Evolutionary conservation across 64 coral and sea anemone genomes (phyloP).

Genomic region (Trachythela sp.): DNA sequence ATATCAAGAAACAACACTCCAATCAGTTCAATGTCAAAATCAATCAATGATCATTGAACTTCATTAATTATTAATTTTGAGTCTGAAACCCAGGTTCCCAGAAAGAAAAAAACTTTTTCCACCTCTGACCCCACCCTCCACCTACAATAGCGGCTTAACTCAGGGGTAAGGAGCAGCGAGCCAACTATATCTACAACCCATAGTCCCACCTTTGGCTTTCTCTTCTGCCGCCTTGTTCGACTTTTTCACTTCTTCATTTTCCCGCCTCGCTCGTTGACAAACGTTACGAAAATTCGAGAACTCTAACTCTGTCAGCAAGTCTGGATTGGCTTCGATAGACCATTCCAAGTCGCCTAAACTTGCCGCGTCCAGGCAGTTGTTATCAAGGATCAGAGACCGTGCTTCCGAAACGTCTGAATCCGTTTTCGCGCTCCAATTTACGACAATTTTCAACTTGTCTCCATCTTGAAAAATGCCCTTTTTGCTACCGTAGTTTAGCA

Average conservation of each 20-base stretch:
- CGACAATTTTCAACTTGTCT: conserved; percentile 73
- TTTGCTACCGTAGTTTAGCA: conserved; percentile 72
- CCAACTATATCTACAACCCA: no score
- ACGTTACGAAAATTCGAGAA: conserved; percentile 56
- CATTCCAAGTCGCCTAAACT: conserved; percentile 72
- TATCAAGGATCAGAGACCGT: conserved; percentile 52
- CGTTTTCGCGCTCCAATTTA: conserved; percentile 75
- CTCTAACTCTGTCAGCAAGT: conserved; percentile 57
- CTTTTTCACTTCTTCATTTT: conserved; percentile 55
- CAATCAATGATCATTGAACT: no score
- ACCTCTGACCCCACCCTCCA: no score
- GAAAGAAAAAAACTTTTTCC: no score
- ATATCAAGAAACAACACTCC: no score
- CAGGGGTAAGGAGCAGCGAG: no score
- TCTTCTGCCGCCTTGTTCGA: conserved; percentile 66
- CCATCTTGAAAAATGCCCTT: conserved; percentile 72
- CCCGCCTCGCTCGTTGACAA: conserved; percentile 54
- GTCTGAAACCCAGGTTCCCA: no score
- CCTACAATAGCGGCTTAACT: no score
- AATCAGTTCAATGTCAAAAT: no score
- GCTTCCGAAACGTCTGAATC: conserved; percentile 48
- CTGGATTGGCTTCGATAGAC: conserved; percentile 64
- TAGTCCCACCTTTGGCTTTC: conserved; percentile 51
- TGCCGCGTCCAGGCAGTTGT: conserved; percentile 70
- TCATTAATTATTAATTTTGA: no score